Evolutionary conservation across 2,797 vertebrate species (phyloP).

Genomic region (Phalloptychus januarius): DNA sequence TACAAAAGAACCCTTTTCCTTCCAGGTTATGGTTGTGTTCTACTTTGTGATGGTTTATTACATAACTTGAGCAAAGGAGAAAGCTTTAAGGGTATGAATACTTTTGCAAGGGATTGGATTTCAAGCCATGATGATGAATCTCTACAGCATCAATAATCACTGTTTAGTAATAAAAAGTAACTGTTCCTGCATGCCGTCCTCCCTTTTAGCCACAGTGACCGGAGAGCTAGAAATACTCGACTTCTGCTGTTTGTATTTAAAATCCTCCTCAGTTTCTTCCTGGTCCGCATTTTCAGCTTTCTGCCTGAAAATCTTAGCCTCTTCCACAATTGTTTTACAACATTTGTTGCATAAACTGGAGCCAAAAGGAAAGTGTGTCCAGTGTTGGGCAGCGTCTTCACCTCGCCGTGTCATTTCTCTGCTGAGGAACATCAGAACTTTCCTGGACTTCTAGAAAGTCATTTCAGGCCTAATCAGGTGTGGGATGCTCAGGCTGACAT

Average conservation of each 20-base stretch:
- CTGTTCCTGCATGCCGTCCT: not conserved
- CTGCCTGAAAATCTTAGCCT: not conserved
- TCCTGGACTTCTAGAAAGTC: not conserved
- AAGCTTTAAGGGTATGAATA: not conserved
- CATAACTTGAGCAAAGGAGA: not conserved
- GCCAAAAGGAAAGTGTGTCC: not conserved
- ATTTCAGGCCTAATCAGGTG: constrained; percentile 29
- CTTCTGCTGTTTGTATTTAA: not conserved
- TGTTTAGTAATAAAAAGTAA: not conserved
- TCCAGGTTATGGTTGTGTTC: not conserved
- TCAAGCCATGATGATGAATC: too few species aligned
- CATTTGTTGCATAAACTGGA: not conserved
- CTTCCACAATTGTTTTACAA: not conserved
- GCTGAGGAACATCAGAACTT: constrained; percentile 5
- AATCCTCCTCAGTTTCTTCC: not conserved
- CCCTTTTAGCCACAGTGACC: not conserved
- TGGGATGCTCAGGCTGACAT: constrained; percentile 21
- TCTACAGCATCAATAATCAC: not conserved
- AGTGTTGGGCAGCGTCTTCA: not conserved
- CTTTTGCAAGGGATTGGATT: not conserved
- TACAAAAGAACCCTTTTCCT: not conserved
- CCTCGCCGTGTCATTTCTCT: constrained; percentile 1
- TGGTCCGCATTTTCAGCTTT: not conserved
- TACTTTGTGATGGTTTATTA: not conserved
- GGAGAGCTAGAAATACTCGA: not conserved